These are phyloP conservation scores for Pegoplata infirma DNA, from an alignment of 2,888 invertebrate genomes.

Conservation along the genomic window DNA sequence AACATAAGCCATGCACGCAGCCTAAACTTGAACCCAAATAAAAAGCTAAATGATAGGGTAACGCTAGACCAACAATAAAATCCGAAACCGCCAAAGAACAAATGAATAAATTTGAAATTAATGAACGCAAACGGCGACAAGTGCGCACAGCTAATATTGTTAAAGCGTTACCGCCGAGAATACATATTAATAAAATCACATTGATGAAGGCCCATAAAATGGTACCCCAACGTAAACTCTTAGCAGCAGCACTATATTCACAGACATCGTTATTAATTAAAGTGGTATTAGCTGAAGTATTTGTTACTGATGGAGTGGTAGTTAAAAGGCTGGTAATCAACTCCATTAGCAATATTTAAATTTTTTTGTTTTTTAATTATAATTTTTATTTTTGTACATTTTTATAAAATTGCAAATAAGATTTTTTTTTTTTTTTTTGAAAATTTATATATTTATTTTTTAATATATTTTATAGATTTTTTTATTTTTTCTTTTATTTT, in stretches of 20 bases:
- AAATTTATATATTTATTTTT: background rate
- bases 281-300: conserved; percentile 17
- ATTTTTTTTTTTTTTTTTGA: conserved; percentile 15
- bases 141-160: conserved; percentile 86
- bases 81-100: conserved; percentile 89
- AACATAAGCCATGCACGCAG: conserved; percentile 82
- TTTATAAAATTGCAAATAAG: background rate
- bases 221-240: conserved; percentile 36
- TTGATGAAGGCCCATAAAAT: conserved; percentile 83
- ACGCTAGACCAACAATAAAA: conserved; percentile 86
- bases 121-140: conserved; percentile 83
- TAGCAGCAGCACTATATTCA: background rate
- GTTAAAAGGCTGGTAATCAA: background rate
- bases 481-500: background rate
- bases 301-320: conserved; percentile 17
- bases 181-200: conserved; percentile 82
- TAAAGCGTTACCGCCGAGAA: conserved; percentile 86
- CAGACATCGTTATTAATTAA: background rate
- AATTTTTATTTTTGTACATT: background rate
- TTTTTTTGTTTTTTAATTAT: background rate
- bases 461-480: background rate
- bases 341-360: conserved; percentile 42
- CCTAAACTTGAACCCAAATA: conserved; percentile 83
- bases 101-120: conserved; percentile 88
- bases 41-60: conserved; percentile 89